These are phyloP conservation scores for Conops quadrifasciatus DNA, from an alignment of 2,888 invertebrate species.

Conservation along the genomic window DNA sequence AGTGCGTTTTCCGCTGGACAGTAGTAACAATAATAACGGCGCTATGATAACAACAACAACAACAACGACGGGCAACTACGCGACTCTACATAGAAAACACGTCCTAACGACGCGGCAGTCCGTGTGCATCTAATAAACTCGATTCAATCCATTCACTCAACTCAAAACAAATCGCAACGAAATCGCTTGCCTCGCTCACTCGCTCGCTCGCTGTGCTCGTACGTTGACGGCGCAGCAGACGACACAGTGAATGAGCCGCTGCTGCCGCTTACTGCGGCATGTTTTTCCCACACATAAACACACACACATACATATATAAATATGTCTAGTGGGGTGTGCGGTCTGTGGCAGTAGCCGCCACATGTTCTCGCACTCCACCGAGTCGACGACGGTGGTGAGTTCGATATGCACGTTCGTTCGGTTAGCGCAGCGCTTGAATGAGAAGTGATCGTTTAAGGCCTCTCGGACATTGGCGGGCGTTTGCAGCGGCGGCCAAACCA, in stretches of 20 bases:
- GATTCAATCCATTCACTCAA: conserved; percentile 60
- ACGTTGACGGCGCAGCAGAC: conserved; percentile 31
- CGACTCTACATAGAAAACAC: conserved; percentile 50
- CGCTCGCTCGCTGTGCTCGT: conserved; percentile 36
- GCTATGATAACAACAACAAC: conserved; percentile 30
- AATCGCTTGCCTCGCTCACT: conserved; percentile 36
- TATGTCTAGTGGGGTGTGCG: conserved; percentile 23
- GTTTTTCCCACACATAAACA: conserved; percentile 11
- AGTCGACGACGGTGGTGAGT: conserved; percentile 28
- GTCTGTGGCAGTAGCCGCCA: conserved; percentile 23
- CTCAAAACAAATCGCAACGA: conserved; percentile 35
- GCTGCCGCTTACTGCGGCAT: conserved; percentile 24
- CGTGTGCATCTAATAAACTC: conserved; percentile 66
- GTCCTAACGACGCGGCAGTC: conserved; percentile 65
- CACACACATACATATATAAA: conserved; percentile 18
- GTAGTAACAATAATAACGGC: conserved; percentile 24
- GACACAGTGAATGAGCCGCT: conserved; percentile 19
- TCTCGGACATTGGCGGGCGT: conserved; percentile 13
- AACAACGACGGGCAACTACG: conserved; percentile 29
- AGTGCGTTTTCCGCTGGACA: not conserved
- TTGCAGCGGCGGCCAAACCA: conserved; percentile 19
- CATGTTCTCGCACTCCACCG: conserved; percentile 20
- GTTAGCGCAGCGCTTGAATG: conserved; percentile 4
- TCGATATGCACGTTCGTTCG: conserved; percentile 33
- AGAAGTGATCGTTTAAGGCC: conserved; percentile 22